Base-by-base conservation (phyloP, 1,140 invertebrate species). In the Lasaia peninsularis region DNA sequence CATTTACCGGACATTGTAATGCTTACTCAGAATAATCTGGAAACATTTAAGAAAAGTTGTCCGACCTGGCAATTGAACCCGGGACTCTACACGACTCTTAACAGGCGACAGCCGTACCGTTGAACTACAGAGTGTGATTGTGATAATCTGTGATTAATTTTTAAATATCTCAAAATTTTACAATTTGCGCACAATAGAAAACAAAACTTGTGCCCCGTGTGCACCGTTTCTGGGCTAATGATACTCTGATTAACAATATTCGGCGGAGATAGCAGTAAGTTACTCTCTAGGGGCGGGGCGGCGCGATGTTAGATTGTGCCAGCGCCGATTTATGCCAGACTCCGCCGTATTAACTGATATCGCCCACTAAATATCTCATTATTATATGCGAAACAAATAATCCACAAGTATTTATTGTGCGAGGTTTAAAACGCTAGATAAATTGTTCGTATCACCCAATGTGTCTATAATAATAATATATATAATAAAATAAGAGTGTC, bases 191-290 rank as follows among this genome's bases (percentile, higher is more conserved):
- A n/a, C n/a, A 7, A 28, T 28, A 28, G 24, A 7, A 28, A 28
- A 28, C 1, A 28, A 6, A 28, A 28, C 5, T 28, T 28, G 5
- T 58, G 20, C 70, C 40, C 14, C 70, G 73, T 82, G 76, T 81
- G 72, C 16, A 24, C 57, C 57, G 52, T 40, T 37, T 62, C 49
- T 60, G 63, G 75, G 71, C 75, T 87, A 87, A 87, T 87, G 80
- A 85, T 87, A 75, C 80, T 75, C 79, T 87, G 84, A 87, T 87
- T 87, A 87, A 84, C 80, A 87, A 87, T 86, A 87, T 87, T 87
- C 79, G 84, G 82, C 70, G 71, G 52, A 78, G 84, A 87, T 87
- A 87, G 73, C 73, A 73, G 78, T 84, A 81, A 81, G 76, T 84
- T 86, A 86, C 80, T 76, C 60, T 68, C 62, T 65, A 68, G 71